A percentile compares a stretch with the other conserved stretches of the same genome.
These are phyloP conservation scores for Takifugu ocellatus DNA, from an alignment of 2,797 vertebrate genomes.

Conservation along the genomic window DNA sequence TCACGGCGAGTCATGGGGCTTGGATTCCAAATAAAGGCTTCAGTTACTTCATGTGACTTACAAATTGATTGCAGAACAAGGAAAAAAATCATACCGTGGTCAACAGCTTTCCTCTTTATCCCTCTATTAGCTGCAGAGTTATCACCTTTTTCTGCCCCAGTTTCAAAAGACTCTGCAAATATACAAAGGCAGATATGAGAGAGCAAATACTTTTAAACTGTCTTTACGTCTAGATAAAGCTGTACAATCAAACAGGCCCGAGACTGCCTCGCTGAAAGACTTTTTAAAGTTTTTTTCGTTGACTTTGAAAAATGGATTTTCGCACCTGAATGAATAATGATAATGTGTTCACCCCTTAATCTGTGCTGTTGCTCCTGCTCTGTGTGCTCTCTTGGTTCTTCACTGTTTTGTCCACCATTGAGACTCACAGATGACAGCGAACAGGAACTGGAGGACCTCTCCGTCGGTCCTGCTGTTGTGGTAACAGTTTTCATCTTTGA, in stretches of 20 bases:
- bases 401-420: slow-evolving; percentile 16
- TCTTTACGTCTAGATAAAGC: too few species aligned
- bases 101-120: slow-evolving; percentile 71
- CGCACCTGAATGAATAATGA: slow-evolving; percentile 1
- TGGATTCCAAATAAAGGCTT: slow-evolving; percentile 18
- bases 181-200: too few species aligned
- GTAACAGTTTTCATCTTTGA: slow-evolving; percentile 16
- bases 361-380: slow-evolving; percentile 31
- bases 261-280: too few species aligned
- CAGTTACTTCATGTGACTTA: slow-evolving; percentile 43
- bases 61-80: slow-evolving; percentile 25
- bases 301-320: neutral
- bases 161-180: slow-evolving; percentile 40
- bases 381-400: slow-evolving; percentile 9
- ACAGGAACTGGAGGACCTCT: slow-evolving; percentile 29
- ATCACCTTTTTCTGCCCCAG: slow-evolving; percentile 11
- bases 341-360: slow-evolving; percentile 45
- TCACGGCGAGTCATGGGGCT: slow-evolving; percentile 57
- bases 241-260: too few species aligned
- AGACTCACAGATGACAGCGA: slow-evolving; percentile 16
- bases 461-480: slow-evolving; percentile 4
- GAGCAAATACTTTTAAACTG: too few species aligned
- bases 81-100: slow-evolving; percentile 67
- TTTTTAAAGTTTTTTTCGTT: too few species aligned
- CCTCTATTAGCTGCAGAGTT: slow-evolving; percentile 34